Evolutionary conservation across 2,888 invertebrate genomes (phyloP), one percentile per base, ranked within the genome.

Genomic region (Flexamia atlantica): DNA sequence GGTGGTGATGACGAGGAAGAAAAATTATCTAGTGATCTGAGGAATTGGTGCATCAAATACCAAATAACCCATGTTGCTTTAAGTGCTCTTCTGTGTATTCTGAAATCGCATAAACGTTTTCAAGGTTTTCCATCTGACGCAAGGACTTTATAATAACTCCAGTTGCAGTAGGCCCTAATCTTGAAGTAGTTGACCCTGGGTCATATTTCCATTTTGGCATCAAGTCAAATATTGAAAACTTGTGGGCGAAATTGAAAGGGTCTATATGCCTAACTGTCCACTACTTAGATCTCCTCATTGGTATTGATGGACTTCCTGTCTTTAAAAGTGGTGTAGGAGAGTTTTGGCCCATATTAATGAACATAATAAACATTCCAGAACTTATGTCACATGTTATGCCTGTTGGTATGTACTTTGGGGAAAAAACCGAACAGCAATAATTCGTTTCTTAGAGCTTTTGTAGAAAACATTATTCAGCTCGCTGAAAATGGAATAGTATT

Each of bases 381-480:
- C 25, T 74, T 1, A 7, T 20, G 2, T 4, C 20, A 9, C 1
- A 10, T 17, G 74, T 74, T 7, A 7, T 80, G 2, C 57, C 81
- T 68, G 17, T 57, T 23, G 81, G 81, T 30, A 81, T 81, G 10
- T 81, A 81, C 40, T 81, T 30, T 64, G 81, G 81, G 10, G 17
- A 57, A 81, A 81, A 32, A 60, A 60, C n/a, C n/a, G 2, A 53
- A 28, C 20, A 57, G 17, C 30, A 28, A 28, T 42, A 72, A n/a
- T 53, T 17, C 50, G 25, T 82, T 76, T 50, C 70, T 60, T 17
- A 60, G 36, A 32, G 28, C 20, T 28, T 82, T 50, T 82, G 53
- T 76, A 57, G 57, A 53, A 36, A 36, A 82, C 20, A 12, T 53
- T 17, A n/a, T 17, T 17, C n/a, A 5, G 5, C 40, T 74, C 25